Conservation (phyloP, 1,140 invertebrate species). For the Drosophila pseudoananassae region DNA sequence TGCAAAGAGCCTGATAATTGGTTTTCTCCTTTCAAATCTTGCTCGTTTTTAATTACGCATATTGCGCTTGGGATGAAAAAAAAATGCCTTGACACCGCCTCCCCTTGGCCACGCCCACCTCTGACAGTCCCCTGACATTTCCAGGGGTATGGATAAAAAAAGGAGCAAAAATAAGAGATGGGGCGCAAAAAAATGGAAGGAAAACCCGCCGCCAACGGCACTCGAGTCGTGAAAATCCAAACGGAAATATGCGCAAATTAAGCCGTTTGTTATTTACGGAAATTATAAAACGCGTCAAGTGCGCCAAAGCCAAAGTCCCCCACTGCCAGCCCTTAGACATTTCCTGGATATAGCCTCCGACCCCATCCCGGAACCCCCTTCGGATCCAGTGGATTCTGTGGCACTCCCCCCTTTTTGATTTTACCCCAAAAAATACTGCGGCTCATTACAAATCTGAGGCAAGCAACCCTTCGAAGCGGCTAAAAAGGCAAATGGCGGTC, state of each 20-base stretch:
- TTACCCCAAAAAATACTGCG: background rate
- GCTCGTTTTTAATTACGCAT: constrained; percentile 41
- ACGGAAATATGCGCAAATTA: constrained; percentile 82
- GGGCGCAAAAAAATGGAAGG: background rate
- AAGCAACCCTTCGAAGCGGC: constrained; percentile 49
- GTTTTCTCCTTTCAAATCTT: constrained; percentile 1
- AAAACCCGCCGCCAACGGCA: constrained; percentile 31
- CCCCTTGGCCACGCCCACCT: background rate
- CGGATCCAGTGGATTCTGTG: background rate
- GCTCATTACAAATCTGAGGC: constrained; percentile 51
- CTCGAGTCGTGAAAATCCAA: constrained; percentile 79
- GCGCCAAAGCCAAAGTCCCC: constrained; percentile 56
- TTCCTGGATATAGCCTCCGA: background rate
- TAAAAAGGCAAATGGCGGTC: constrained; percentile 65
- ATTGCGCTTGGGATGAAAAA: constrained; percentile 14
- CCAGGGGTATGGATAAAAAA: background rate
- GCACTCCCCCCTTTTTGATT: background rate
- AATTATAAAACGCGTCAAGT: constrained; percentile 82
- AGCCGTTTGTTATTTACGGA: constrained; percentile 80
- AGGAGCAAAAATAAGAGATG: background rate
- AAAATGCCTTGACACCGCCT: constrained; percentile 29
- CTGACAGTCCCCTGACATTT: constrained; percentile 4
- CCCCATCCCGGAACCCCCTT: background rate
- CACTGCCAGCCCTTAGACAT: constrained; percentile 1
- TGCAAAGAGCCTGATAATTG: background rate